Evolutionary conservation across 1,140 invertebrate species (phyloP), one percentile per base, ranked within the genome.

Genomic region (Drosophila lowei): DNA sequence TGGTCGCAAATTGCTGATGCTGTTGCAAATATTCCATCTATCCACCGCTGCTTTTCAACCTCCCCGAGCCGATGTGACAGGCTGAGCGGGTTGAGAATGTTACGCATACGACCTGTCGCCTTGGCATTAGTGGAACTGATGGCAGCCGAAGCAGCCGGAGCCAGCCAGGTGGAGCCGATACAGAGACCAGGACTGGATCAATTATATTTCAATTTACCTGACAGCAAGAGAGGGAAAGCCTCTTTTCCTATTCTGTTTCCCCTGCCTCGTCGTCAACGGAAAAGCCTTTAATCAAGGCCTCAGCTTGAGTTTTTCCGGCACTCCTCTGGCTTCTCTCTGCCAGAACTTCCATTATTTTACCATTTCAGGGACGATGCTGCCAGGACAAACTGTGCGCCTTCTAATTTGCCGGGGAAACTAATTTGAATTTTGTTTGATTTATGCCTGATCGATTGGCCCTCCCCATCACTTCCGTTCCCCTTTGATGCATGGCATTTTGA

Each of bases 121-220:
- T 89, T 63, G 75, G 60, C 54, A 77, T 79, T 67, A 64, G 66
- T 44, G 18, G 18, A 18, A 18, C 18, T 2, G 2, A 18, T 18
- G 43, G 46, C 42, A 11, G 34, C 34, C 2, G 7, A 38, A 13
- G 34, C 34, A 38, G 34, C 47, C 43, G 61, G 41, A 28, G 50
- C 7, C 30, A 58, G 57, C 21, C 57, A 58, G 55, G 54, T 61
- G 52, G 15, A 46, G 23, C 11, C 25, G 48, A 50, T 57, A 70
- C 47, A 16, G 44, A 43, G 30, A 18, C 49, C 62, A 59, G 43
- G 56, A 15, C 59, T 53, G 23, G 58, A 57, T 68, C 86, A 90
- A 90, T 90, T 90, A 90, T 79, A 90, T 88, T 90, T 90, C 86
- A 90, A 88, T 90, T 90, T 90, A 67, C 49, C 61, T 77, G 81